Percentiles rank a stretch among this genome's conserved stretches.
Evolutionary conservation across 2,113 vertebrate genomes (phyloP).

Genomic region (Leucopsar rothschildi): DNA sequence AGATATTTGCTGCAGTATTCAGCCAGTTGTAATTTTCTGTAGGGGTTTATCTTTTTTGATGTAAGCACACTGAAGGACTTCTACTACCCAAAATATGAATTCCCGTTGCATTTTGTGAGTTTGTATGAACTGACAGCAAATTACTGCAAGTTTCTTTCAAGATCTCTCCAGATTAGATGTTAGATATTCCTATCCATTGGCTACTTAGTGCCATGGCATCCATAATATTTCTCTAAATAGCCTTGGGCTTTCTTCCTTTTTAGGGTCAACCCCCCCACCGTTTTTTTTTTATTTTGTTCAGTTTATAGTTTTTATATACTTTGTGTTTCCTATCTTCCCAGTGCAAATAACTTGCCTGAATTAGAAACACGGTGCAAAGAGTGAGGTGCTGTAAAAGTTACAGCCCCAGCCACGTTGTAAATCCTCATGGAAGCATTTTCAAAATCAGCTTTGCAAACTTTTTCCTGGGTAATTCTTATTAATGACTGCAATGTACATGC

Average conservation of each 20-base stretch:
- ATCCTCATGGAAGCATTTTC: not conserved
- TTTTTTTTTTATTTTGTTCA: not conserved
- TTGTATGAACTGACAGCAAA: not conserved
- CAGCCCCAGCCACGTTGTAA: not conserved
- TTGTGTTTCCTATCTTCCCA: not conserved
- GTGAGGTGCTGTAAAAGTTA: not conserved
- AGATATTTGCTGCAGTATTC: not conserved
- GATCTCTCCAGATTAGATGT: not conserved
- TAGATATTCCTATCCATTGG: not conserved
- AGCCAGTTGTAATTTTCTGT: not conserved
- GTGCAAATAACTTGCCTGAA: not conserved
- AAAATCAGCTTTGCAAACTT: not conserved
- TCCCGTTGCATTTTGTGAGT: not conserved
- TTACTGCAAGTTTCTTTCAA: not conserved
- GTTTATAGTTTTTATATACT: not conserved
- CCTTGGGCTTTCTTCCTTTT: not conserved
- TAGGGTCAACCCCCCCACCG: not conserved
- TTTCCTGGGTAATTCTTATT: slow-evolving; percentile 12
- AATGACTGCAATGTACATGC: not conserved
- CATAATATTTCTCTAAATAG: not conserved
- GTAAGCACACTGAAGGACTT: not conserved
- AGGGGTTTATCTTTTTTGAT: not conserved
- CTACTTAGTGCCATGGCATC: not conserved
- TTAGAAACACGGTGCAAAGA: not conserved
- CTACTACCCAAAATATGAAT: not conserved